Percentiles rank a stretch among this genome's conserved stretches.
These are phyloP conservation scores for Meda fulgida DNA, from an alignment of 2,797 vertebrate genomes.

Conservation along the genomic window DNA sequence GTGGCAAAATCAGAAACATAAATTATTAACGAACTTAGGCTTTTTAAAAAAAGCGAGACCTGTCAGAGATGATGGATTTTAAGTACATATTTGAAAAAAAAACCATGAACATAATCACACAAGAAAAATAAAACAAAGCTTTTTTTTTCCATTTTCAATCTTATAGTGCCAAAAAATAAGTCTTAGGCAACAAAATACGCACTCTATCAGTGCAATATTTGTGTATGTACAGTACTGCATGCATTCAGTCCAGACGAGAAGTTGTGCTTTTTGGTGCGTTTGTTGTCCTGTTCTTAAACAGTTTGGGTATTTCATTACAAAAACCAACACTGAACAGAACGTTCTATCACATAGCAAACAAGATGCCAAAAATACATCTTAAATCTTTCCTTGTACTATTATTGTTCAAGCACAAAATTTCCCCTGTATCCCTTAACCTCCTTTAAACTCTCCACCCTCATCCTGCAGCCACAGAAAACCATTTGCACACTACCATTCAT, in stretches of 20 bases:
- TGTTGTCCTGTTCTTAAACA: neutral
- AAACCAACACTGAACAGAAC: neutral
- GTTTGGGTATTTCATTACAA: neutral
- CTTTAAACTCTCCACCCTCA: neutral
- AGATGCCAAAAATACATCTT: constrained; percentile 10
- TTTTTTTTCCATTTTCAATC: neutral
- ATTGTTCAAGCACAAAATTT: neutral
- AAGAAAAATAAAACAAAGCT: constrained; percentile 51
- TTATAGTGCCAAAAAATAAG: neutral
- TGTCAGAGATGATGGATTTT: constrained; percentile 67
- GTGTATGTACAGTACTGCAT: neutral
- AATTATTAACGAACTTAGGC: constrained; percentile 64
- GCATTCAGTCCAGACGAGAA: neutral
- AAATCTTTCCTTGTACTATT: constrained; percentile 1
- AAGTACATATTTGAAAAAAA: constrained; percentile 53
- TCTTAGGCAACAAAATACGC: neutral
- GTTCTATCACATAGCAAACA: neutral
- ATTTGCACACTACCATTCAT: constrained; percentile 5
- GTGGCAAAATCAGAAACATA: constrained; percentile 60
- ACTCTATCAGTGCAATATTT: neutral
- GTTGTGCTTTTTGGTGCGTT: neutral
- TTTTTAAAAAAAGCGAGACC: constrained; percentile 64
- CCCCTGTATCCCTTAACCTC: constrained; percentile 22
- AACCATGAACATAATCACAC: constrained; percentile 55
- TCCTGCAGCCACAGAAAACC: constrained; percentile 24